phyloP scores from a whole-genome alignment of 1,140 invertebrate species.

The Drosophila chauvacae region DNA sequence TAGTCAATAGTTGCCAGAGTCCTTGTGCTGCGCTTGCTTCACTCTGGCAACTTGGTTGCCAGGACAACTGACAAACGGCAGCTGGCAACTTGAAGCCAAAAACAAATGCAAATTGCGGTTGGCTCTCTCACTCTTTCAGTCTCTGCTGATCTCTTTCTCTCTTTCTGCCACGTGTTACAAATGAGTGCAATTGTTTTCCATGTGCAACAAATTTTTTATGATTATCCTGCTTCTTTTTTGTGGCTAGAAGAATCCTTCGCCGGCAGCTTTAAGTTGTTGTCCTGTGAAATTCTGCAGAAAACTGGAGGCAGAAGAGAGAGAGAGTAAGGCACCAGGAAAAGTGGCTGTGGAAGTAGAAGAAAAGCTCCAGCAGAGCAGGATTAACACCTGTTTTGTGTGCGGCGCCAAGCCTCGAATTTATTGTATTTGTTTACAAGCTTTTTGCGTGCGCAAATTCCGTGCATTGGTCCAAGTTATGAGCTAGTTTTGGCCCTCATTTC shows the following conservation, averaged over 20 bases:
- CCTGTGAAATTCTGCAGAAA: conserved; percentile 11
- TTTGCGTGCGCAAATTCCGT: conserved; percentile 69
- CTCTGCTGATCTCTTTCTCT: conserved; percentile 6
- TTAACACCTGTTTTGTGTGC: conserved; percentile 79
- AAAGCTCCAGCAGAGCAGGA: conserved; percentile 51
- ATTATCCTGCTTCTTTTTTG: conserved; percentile 38
- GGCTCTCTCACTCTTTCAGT: conserved; percentile 4
- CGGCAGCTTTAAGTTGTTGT: conserved; percentile 48
- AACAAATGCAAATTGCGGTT: conserved; percentile 73
- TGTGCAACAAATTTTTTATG: conserved; percentile 73
- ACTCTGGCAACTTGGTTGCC: conserved; percentile 58
- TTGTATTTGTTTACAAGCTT: conserved; percentile 81
- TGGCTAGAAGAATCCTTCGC: conserved; percentile 14
- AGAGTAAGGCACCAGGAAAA: background rate
- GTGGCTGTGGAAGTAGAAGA: conserved; percentile 1
- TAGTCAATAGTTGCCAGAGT: background rate
- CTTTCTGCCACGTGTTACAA: conserved; percentile 44
- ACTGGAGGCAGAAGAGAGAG: conserved; percentile 2
- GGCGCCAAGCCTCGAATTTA: conserved; percentile 72
- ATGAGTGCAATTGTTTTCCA: conserved; percentile 73
- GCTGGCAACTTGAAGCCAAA: conserved; percentile 63
- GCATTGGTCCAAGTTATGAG: conserved; percentile 45
- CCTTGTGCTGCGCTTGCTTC: background rate
- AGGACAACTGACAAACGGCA: conserved; percentile 69
- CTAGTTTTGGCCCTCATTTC: conserved; percentile 48